phyloP scores from a whole-genome alignment of 2,888 invertebrate species.

The Drosophila nigritarsus region DNA sequence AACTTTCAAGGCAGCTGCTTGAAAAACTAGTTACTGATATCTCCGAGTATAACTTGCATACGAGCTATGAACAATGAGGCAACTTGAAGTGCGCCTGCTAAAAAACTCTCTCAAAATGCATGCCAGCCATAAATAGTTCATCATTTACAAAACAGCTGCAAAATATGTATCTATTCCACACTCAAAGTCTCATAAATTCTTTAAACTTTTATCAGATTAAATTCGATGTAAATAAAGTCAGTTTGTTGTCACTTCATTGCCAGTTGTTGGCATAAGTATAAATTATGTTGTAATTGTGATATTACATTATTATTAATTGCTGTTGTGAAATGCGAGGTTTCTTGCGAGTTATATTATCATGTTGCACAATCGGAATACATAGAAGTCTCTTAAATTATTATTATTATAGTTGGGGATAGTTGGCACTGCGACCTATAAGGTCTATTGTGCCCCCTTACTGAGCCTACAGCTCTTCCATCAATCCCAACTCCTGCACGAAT shows the following conservation, averaged over 20 bases:
- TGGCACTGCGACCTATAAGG: too few species aligned
- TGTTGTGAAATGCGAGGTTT: background rate
- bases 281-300: background rate
- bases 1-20: slow-evolving; percentile 36
- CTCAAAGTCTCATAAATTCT: slow-evolving; percentile 1
- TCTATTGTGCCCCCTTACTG: too few species aligned
- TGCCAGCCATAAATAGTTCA: background rate
- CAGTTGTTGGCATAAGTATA: background rate
- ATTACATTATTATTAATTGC: slow-evolving; percentile 1
- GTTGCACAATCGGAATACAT: background rate
- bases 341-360: background rate
- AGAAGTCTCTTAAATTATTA: background rate
- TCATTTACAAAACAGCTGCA: background rate
- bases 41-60: slow-evolving; percentile 3
- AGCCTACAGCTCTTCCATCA: too few species aligned
- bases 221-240: background rate
- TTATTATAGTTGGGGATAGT: too few species aligned
- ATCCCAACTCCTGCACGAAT: too few species aligned
- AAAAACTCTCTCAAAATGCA: background rate
- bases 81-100: background rate
- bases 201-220: background rate
- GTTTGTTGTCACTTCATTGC: slow-evolving; percentile 10
- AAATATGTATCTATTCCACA: background rate
- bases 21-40: slow-evolving; percentile 13
- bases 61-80: background rate